phyloP scores from a whole-genome alignment of 2,113 vertebrate genomes.

The Anoplopoma fimbria region DNA sequence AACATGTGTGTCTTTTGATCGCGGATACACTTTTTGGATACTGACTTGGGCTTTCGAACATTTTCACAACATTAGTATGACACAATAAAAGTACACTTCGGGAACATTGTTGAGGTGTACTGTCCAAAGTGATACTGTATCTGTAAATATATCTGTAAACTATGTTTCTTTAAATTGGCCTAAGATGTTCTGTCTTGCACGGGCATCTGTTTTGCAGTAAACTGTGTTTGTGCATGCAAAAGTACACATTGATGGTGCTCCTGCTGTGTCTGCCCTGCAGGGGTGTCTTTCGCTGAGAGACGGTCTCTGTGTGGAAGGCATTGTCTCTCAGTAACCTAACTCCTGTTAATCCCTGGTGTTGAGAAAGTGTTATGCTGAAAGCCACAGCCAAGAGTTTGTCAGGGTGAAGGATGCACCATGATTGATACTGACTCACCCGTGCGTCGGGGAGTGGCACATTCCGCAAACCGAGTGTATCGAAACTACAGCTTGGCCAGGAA shows the following conservation, averaged over 20 bases:
- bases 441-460: slow-evolving; percentile 75
- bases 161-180: slow-evolving; percentile 26
- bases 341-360: slow-evolving; percentile 64
- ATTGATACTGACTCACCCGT: slow-evolving; percentile 55
- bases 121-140: neutral
- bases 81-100: neutral
- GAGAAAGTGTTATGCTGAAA: slow-evolving; percentile 62
- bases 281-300: slow-evolving; percentile 33
- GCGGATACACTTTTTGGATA: slow-evolving; percentile 8
- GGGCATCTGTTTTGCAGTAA: slow-evolving; percentile 22
- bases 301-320: slow-evolving; percentile 31
- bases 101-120: neutral
- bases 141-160: slow-evolving; percentile 9
- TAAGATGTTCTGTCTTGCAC: slow-evolving; percentile 26
- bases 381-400: slow-evolving; percentile 22
- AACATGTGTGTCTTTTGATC: neutral
- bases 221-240: neutral
- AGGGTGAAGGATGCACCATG: slow-evolving; percentile 31
- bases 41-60: neutral
- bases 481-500: slow-evolving; percentile 35
- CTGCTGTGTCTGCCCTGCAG: slow-evolving; percentile 19
- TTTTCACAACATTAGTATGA: neutral
- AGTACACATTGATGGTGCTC: slow-evolving; percentile 3
- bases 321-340: slow-evolving; percentile 67
- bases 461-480: slow-evolving; percentile 48